These are phyloP conservation scores for Arctopsyche grandis DNA, from an alignment of 1,140 invertebrate species.

Conservation along the genomic window DNA sequence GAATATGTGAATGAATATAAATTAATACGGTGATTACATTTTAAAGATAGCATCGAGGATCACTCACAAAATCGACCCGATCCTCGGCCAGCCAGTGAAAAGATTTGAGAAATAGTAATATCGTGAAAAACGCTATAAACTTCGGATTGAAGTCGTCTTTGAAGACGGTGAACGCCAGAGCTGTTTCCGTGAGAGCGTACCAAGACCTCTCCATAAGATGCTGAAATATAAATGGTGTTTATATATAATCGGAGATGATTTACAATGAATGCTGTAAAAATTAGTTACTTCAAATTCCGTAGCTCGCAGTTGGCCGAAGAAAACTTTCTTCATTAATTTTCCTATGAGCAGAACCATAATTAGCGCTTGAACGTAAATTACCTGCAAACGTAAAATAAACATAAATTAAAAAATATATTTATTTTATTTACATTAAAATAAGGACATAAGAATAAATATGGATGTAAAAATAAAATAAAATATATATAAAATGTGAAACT, in stretches of 20 bases:
- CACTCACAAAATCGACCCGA: constrained; percentile 96
- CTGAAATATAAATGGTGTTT: constrained; percentile 69
- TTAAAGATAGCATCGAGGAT: no score
- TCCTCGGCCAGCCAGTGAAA: constrained; percentile 99
- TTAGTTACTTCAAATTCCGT: constrained; percentile 93
- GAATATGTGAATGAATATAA: no score
- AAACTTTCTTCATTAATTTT: constrained; percentile 93
- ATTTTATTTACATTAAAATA: no score
- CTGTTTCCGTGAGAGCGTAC: constrained; percentile 99
- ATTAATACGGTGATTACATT: constrained; percentile 42
- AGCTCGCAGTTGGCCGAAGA: constrained; percentile 96
- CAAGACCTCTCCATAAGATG: constrained; percentile 98
- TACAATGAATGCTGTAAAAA: background rate
- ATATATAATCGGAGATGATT: background rate
- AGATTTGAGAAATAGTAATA: constrained; percentile 97
- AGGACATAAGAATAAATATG: no score
- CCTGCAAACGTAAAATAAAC: constrained; percentile 73
- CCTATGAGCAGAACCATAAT: constrained; percentile 95
- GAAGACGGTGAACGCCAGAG: constrained; percentile 98
- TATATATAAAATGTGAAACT: no score
- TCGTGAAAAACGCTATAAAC: constrained; percentile 97
- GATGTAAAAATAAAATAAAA: no score
- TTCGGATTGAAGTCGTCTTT: constrained; percentile 98
- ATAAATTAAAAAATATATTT: no score
- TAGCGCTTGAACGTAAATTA: constrained; percentile 97